A percentile compares a stretch with the other conserved stretches of the same genome.
These are phyloP conservation scores for Aporrectodea caliginosa DNA, from an alignment of 1,140 invertebrate species.

Conservation along the genomic window DNA sequence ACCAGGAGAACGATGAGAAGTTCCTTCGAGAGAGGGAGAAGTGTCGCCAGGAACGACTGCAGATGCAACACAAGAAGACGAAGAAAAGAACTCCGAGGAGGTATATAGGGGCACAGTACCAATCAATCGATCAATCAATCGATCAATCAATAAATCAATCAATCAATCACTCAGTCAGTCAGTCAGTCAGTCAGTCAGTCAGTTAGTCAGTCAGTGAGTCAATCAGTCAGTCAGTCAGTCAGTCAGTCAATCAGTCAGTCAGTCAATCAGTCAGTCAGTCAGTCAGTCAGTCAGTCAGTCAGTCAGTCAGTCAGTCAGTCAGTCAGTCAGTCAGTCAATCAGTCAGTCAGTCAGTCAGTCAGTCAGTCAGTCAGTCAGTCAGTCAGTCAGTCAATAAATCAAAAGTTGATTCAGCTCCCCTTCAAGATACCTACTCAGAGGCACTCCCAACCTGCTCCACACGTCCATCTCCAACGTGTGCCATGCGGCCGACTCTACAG, in stretches of 20 bases:
- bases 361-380: not conserved
- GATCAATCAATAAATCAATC: not conserved
- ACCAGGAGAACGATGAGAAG: not conserved
- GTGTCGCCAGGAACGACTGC: constrained; percentile 70
- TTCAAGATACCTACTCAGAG: no score
- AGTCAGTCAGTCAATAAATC: not conserved
- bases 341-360: not conserved
- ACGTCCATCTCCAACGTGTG: no score
- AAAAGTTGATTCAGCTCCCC: no score
- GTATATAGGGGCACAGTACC: not conserved
- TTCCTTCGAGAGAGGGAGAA: constrained; percentile 10
- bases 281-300: not conserved
- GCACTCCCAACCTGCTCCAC: no score
- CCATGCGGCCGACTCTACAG: no score
- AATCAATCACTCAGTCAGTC: not conserved
- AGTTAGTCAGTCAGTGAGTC: not conserved
- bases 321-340: not conserved
- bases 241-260: not conserved
- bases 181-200: not conserved
- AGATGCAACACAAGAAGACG: constrained; percentile 59
- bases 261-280: not conserved
- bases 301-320: not conserved
- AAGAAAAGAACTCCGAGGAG: constrained; percentile 35
- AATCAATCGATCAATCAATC: not conserved
- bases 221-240: not conserved